Conservation (phyloP, 2,113 vertebrate genomes). For the Budorcas taxicolor region DNA sequence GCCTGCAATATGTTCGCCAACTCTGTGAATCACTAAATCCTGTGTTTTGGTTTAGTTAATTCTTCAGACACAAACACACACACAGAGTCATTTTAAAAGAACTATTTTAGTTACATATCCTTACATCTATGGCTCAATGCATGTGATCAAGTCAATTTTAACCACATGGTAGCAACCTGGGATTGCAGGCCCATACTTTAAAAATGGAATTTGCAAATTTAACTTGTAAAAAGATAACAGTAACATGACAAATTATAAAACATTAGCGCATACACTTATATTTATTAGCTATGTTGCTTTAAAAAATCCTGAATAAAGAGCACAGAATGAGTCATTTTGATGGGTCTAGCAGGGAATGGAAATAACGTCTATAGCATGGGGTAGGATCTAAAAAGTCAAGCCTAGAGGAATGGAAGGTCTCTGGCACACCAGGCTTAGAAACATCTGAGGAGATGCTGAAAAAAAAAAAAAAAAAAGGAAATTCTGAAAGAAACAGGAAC, state of each 20-base stretch:
- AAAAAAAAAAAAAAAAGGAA: not conserved
- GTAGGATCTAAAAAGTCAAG: not conserved
- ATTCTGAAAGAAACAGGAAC: not conserved
- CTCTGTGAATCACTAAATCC: not conserved
- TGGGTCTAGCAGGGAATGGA: not conserved
- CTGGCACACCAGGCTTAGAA: not conserved
- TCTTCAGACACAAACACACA: not conserved
- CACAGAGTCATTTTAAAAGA: not conserved
- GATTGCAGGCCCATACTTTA: not conserved
- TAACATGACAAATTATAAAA: constrained; percentile 10
- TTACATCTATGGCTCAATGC: not conserved
- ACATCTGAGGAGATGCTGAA: not conserved
- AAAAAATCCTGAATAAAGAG: not conserved
- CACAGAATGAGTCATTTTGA: not conserved
- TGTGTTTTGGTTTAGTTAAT: not conserved
- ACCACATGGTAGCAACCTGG: not conserved
- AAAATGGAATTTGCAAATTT: not conserved
- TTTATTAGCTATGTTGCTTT: not conserved
- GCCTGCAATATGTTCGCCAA: not conserved
- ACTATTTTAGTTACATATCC: not conserved
- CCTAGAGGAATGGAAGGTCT: not conserved
- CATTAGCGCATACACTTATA: not conserved
- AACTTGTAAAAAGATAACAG: not conserved
- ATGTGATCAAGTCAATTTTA: not conserved
- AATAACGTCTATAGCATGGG: not conserved